Conservation (phyloP, 1,140 invertebrate genomes). For the Hylyphantes graminicola region DNA sequence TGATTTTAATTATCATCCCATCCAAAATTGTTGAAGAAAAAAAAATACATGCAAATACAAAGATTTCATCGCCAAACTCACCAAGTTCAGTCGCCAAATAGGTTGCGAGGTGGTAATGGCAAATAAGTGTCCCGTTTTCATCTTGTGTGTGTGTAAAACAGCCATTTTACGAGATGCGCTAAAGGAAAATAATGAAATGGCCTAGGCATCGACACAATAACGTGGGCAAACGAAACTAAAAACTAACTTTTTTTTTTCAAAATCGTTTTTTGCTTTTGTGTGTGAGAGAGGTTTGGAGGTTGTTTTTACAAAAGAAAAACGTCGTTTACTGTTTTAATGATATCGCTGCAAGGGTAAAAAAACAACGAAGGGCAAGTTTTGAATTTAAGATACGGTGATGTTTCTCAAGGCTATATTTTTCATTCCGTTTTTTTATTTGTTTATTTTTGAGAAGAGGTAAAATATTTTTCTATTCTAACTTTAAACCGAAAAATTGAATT, state of each 20-base stretch:
- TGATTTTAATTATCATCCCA: no score
- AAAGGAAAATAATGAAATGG: background rate
- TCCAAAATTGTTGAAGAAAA: no score
- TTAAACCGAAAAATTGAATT: no score
- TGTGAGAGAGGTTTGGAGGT: background rate
- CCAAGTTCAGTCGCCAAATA: no score
- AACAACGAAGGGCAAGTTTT: constrained; percentile 4
- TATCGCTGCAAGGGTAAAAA: background rate
- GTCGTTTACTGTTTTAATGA: constrained; percentile 39
- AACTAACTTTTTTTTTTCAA: constrained; percentile 13
- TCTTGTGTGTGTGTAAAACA: background rate
- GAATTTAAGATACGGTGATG: constrained; percentile 8
- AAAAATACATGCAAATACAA: no score
- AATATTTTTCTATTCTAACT: background rate
- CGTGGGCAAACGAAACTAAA: background rate
- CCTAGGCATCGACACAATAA: background rate
- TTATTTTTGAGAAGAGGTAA: background rate
- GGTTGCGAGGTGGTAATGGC: no score
- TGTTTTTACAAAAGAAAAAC: background rate
- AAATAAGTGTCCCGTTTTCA: no score
- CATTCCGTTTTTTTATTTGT: background rate
- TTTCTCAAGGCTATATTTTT: background rate
- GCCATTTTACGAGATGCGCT: background rate
- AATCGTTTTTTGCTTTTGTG: background rate
- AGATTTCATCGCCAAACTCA: no score